phyloP scores from a whole-genome alignment of 2,113 vertebrate species.

The Rhodinocichla rosea region DNA sequence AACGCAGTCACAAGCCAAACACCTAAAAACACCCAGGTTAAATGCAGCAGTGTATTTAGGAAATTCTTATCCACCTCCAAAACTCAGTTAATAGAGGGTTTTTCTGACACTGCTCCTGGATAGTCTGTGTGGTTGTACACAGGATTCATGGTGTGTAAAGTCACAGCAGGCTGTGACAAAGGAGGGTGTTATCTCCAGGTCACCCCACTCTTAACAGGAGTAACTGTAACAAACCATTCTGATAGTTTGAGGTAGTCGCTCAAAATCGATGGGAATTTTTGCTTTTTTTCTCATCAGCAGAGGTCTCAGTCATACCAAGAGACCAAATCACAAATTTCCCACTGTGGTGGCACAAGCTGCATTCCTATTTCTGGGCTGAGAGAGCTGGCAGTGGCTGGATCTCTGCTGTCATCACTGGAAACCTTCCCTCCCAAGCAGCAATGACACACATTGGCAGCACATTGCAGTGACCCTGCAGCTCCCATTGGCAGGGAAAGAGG shows the following conservation, averaged over 20 bases:
- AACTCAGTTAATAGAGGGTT: not conserved
- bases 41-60: not conserved
- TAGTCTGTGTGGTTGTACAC: not conserved
- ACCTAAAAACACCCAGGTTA: not conserved
- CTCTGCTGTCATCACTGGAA: slow-evolving; percentile 40
- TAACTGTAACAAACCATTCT: not conserved
- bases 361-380: not conserved
- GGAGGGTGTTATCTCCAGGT: not conserved
- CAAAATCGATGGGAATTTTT: not conserved
- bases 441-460: not conserved
- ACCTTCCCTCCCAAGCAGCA: not conserved
- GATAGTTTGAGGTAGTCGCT: not conserved
- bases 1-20: not conserved
- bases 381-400: not conserved
- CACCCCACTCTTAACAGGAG: not conserved
- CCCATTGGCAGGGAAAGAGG: not conserved
- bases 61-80: not conserved
- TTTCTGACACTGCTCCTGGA: not conserved
- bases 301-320: not conserved
- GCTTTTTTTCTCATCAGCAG: not conserved
- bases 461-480: not conserved
- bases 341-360: not conserved
- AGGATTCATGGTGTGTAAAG: not conserved
- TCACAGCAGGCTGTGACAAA: not conserved
- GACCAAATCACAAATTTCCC: not conserved